Conservation (phyloP, 2,888 invertebrate species). For the Pyrgus malvae region DNA sequence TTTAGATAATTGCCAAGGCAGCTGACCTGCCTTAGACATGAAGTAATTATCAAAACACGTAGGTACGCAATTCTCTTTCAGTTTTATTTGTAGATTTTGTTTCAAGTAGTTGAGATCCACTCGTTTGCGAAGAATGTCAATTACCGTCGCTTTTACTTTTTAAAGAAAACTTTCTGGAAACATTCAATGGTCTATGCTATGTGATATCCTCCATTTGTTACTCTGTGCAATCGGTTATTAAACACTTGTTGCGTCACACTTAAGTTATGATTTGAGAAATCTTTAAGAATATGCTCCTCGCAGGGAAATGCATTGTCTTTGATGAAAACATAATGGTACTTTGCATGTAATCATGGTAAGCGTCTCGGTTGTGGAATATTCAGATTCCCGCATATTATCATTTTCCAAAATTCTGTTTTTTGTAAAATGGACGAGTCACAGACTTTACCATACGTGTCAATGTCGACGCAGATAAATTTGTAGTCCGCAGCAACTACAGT, state of each 20-base stretch:
- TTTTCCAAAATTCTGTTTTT: no score
- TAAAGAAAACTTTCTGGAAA: constrained; percentile 10
- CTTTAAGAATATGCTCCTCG: no score
- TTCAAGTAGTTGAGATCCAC: constrained; percentile 13
- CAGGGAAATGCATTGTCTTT: no score
- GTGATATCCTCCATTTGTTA: constrained; percentile 15
- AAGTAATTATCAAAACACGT: neutral
- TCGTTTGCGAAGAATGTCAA: constrained; percentile 14
- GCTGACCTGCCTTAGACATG: neutral
- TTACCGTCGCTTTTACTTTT: constrained; percentile 13
- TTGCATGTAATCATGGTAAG: no score
- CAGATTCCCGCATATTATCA: no score
- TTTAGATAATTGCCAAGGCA: neutral
- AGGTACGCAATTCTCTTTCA: neutral
- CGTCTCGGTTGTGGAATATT: no score
- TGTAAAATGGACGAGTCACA: neutral
- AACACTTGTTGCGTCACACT: no score
- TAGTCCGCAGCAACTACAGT: neutral
- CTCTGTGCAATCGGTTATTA: no score
- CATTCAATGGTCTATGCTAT: constrained; percentile 18
- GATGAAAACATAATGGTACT: no score
- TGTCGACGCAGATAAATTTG: neutral
- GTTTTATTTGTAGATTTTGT: neutral
- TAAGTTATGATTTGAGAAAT: no score
- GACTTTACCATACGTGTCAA: neutral